These are phyloP conservation scores for Whitmania pigra DNA, from an alignment of 1,140 invertebrate species.

Conservation along the genomic window DNA sequence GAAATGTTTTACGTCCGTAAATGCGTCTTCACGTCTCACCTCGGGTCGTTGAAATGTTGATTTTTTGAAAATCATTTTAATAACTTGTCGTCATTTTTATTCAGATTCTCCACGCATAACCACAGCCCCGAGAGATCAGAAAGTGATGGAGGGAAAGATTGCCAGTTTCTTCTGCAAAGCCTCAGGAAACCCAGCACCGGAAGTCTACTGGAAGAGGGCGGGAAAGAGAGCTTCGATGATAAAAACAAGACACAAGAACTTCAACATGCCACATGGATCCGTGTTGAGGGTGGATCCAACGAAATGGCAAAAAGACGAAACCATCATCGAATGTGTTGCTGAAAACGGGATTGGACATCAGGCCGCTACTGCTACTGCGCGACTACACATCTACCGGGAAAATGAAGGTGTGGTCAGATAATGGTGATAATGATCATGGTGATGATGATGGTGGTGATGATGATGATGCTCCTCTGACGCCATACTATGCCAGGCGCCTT, in stretches of 20 bases:
- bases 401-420: slow-evolving; percentile 44
- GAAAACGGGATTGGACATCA: slow-evolving; percentile 51
- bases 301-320: slow-evolving; percentile 64
- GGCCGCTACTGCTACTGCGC: slow-evolving; percentile 73
- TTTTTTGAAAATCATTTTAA: not conserved
- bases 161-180: slow-evolving; percentile 89
- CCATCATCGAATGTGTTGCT: slow-evolving; percentile 38
- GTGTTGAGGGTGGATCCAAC: slow-evolving; percentile 84
- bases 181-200: slow-evolving; percentile 68
- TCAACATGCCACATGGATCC: slow-evolving; percentile 54
- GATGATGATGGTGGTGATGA: not conserved
- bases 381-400: slow-evolving; percentile 66
- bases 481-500: too few species aligned
- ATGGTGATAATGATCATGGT: not conserved
- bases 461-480: too few species aligned
- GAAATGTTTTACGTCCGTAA: too few species aligned
- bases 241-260: slow-evolving; percentile 39
- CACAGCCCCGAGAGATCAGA: slow-evolving; percentile 30
- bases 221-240: slow-evolving; percentile 62
- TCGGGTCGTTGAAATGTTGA: not conserved
- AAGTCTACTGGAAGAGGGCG: slow-evolving; percentile 80
- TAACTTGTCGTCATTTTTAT: not conserved
- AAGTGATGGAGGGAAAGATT: slow-evolving; percentile 70
- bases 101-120: not conserved
- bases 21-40: too few species aligned